These are phyloP conservation scores for Verasper variegatus DNA, from an alignment of 2,113 vertebrate species.

Conservation along the genomic window DNA sequence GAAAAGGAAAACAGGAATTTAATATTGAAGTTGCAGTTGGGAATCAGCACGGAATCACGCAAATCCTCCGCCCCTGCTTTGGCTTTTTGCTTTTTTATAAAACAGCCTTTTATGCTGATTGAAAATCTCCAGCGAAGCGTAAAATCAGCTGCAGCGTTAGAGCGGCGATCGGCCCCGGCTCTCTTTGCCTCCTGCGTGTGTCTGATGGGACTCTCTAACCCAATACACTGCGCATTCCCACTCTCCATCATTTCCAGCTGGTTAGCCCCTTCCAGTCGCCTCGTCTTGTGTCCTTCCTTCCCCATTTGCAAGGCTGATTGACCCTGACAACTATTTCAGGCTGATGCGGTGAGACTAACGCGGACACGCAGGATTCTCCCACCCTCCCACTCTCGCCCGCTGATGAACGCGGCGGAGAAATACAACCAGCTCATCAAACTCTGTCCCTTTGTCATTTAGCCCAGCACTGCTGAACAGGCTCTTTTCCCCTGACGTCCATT, in stretches of 20 bases:
- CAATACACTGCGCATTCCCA: slow-evolving; percentile 24
- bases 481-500: slow-evolving; percentile 33
- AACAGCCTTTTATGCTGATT: slow-evolving; percentile 44
- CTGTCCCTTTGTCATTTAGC: slow-evolving; percentile 45
- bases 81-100: neutral
- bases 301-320: slow-evolving; percentile 72
- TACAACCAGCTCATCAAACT: slow-evolving; percentile 56
- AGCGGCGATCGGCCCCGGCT: neutral
- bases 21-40: slow-evolving; percentile 18
- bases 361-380: neutral
- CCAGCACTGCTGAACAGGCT: slow-evolving; percentile 46
- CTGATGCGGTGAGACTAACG: slow-evolving; percentile 45
- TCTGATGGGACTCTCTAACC: slow-evolving; percentile 23
- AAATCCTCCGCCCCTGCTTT: too few species aligned
- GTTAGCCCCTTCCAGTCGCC: slow-evolving; percentile 55
- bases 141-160: slow-evolving; percentile 37
- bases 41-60: too few species aligned
- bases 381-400: neutral
- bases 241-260: slow-evolving; percentile 67
- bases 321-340: slow-evolving; percentile 66
- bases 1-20: too few species aligned
- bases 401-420: slow-evolving; percentile 40
- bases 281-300: slow-evolving; percentile 63
- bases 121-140: slow-evolving; percentile 50
- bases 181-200: neutral